These are phyloP conservation scores for Ctenosaura bakeri DNA, from an alignment of 2,797 vertebrate genomes.

Conservation along the genomic window DNA sequence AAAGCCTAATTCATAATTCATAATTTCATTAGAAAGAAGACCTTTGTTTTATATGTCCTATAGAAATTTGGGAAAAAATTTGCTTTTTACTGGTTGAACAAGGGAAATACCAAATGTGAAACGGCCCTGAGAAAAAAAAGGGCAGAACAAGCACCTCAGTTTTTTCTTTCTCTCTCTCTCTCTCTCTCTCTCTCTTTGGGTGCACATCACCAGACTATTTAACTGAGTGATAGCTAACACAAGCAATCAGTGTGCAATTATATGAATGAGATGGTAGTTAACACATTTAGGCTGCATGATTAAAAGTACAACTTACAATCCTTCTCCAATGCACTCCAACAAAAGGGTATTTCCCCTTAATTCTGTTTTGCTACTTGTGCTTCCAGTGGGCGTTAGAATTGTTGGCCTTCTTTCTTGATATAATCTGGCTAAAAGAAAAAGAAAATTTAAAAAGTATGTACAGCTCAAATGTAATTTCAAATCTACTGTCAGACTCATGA, in stretches of 20 bases:
- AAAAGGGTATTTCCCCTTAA: constrained; percentile 92
- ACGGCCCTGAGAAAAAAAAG: background rate
- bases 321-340: constrained; percentile 96
- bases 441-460: constrained; percentile 54
- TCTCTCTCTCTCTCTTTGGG: background rate
- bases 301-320: constrained; percentile 88
- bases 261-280: background rate
- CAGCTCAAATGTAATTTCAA: constrained; percentile 41
- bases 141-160: background rate
- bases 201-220: background rate
- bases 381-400: constrained; percentile 89
- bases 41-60: background rate
- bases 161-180: background rate
- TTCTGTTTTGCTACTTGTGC: constrained; percentile 89
- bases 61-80: background rate
- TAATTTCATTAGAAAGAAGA: background rate
- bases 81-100: background rate
- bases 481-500: background rate
- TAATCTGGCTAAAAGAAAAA: constrained; percentile 84
- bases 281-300: constrained; percentile 18
- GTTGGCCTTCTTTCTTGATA: constrained; percentile 86
- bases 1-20: background rate
- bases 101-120: background rate
- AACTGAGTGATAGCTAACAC: background rate
- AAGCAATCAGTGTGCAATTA: background rate